Base-by-base conservation (phyloP, 2,113 vertebrate genomes). In the Conger conger region DNA sequence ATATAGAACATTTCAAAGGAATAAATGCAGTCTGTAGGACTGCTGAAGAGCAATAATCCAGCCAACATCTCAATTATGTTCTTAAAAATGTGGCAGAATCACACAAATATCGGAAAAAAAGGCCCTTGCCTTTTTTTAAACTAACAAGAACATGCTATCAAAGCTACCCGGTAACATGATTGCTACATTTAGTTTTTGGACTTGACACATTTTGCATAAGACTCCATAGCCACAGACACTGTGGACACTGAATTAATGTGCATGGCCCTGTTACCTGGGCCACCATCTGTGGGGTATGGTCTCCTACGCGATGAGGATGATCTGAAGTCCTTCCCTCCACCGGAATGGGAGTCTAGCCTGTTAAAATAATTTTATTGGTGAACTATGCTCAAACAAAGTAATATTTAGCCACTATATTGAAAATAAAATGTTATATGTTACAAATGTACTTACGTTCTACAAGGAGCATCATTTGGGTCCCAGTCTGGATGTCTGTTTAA, bases 401-500 rank as follows among this genome's bases (percentile, higher is more conserved):
- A 36, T 16, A 33, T 81, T 35, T 53, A 6, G 15, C 30, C 30
- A 45, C 15, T 20, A 37, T n/a, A 37, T 36, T 2, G n/a, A 16
- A 3, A 42, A 20, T n/a, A 17, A 73, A 27, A 33, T 3, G 27
- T 57, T 30, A 42, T 30, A 33, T 6, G 33, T 37, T n/a, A 40
- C 37, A 16, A 83, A 13, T 1, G 13, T 30, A 78, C 83, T 84
- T 30, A 84, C 83, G 30, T 60, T 60, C 77, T 78, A 7, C 35
- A 37, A 33, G 33, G 13, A 4, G 37, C 16, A 35, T 84, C 50
- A 57, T 57, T 42, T 37, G 35, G 35, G 23, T 79, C 45, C 83
- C 76, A 84, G 35, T 84, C 83, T 79, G 83, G 83, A 84, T 84
- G 78, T 38, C 83, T 84, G 83, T 79, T 15, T 35, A 84, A 79